Evolutionary conservation across 2,113 vertebrate species (phyloP).

Genomic region (Phainopepla nitens): DNA sequence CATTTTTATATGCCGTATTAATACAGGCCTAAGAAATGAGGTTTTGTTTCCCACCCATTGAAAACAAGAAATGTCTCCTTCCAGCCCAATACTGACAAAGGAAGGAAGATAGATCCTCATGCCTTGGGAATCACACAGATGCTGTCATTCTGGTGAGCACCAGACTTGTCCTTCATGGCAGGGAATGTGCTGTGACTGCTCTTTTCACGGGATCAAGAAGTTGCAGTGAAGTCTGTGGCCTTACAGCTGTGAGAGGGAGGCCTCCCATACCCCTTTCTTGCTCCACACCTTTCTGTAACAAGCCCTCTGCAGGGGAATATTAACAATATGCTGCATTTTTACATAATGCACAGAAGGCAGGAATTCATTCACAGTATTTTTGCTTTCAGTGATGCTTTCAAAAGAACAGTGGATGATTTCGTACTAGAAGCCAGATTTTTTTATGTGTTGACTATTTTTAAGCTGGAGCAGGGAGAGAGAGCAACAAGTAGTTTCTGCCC

Average conservation of each 20-base stretch:
- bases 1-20: not conserved
- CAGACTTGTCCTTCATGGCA: not conserved
- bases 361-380: not conserved
- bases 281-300: not conserved
- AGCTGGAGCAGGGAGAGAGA: not conserved
- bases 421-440: not conserved
- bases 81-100: not conserved
- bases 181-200: rapidly evolving
- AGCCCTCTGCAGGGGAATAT: not conserved
- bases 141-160: not conserved
- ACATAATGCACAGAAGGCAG: not conserved
- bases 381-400: not conserved
- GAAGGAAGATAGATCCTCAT: not conserved
- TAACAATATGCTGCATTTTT: not conserved
- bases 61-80: not conserved
- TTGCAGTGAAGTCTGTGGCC: not conserved
- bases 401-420: not conserved
- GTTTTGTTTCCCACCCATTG: not conserved
- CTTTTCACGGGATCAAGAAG: not conserved
- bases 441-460: not conserved
- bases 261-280: not conserved
- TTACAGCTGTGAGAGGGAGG: not conserved
- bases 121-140: not conserved
- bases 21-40: not conserved
- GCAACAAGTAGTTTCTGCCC: not conserved